phyloP scores from a whole-genome alignment of 2,797 vertebrate species.

The Scarus forsteni region DNA sequence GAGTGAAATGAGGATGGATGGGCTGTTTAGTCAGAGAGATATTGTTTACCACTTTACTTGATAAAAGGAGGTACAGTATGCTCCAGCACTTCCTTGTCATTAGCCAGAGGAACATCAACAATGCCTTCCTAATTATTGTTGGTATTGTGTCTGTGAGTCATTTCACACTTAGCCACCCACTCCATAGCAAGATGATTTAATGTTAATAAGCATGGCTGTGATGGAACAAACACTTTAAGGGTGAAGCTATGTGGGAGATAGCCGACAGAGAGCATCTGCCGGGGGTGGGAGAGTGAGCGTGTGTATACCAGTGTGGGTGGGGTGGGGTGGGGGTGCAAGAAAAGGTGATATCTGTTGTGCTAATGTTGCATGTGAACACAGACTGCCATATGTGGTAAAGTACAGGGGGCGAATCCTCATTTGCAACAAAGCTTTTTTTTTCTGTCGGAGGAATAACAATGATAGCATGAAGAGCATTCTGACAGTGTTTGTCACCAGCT shows the following conservation, averaged over 20 bases:
- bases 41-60: constrained; percentile 47
- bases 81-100: constrained; percentile 58
- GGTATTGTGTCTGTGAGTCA: constrained; percentile 67
- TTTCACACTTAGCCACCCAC: constrained; percentile 74
- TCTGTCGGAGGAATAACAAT: constrained; percentile 17
- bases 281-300: constrained; percentile 12
- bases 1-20: constrained; percentile 59
- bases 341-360: constrained; percentile 57
- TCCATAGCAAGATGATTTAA: constrained; percentile 64
- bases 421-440: constrained; percentile 28
- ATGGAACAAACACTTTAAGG: constrained; percentile 66
- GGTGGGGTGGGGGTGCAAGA: constrained; percentile 13
- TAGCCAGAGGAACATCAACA: constrained; percentile 64
- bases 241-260: constrained; percentile 68
- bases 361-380: constrained; percentile 46
- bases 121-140: constrained; percentile 70
- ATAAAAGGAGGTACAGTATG: constrained; percentile 34
- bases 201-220: constrained; percentile 65
- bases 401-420: constrained; percentile 32
- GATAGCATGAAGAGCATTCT: not conserved
- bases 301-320: constrained; percentile 6
- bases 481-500: constrained; percentile 17
- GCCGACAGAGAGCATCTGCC: constrained; percentile 65
- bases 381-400: constrained; percentile 43
- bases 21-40: constrained; percentile 55